Evolutionary conservation across 2,113 vertebrate species (phyloP).

Genomic region (Axis porcinus): DNA sequence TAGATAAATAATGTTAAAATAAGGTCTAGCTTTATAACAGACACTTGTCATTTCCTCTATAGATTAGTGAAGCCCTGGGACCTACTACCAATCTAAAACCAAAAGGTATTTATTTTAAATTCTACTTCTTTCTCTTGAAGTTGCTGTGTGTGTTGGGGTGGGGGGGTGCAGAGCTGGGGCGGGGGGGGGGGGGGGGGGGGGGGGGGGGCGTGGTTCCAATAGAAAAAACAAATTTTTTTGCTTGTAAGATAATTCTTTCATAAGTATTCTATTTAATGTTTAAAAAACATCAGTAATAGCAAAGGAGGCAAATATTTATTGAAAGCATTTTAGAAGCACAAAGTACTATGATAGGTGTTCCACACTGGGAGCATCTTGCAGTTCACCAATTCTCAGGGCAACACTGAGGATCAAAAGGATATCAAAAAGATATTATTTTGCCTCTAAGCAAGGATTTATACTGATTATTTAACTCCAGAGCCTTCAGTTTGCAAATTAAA

Average conservation of each 20-base stretch:
- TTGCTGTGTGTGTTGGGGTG: neutral
- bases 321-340: neutral
- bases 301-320: neutral
- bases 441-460: constrained; percentile 23
- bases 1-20: neutral
- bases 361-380: neutral
- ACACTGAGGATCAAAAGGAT: constrained; percentile 40
- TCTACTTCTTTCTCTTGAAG: neutral
- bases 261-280: neutral
- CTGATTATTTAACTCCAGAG: constrained; percentile 55
- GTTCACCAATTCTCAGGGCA: neutral
- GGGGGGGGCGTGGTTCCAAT: neutral
- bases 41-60: neutral
- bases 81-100: neutral
- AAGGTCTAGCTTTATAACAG: neutral
- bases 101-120: constrained; percentile 27
- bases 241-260: constrained; percentile 3
- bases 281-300: neutral
- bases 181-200: rapidly evolving
- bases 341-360: neutral
- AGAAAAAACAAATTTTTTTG: neutral
- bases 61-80: neutral
- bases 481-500: constrained; percentile 49
- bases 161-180: rapidly evolving
- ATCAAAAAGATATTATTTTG: constrained; percentile 21